Evolutionary conservation across 2,797 vertebrate species (phyloP).

Genomic region (Heteromormyrus szaboi): DNA sequence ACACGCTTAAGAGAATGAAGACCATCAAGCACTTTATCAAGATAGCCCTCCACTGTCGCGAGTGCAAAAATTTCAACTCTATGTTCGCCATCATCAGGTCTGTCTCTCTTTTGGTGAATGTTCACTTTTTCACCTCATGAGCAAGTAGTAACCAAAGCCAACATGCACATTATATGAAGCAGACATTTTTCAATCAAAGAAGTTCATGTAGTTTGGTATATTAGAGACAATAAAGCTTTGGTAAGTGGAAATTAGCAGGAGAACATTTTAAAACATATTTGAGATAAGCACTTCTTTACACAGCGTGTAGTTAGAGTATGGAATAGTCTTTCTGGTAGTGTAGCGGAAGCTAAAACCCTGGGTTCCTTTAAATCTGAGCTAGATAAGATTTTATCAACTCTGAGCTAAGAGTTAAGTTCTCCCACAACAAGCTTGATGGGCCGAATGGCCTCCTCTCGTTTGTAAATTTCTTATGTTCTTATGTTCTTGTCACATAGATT

Average conservation of each 20-base stretch:
- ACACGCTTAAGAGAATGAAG: conserved; percentile 92
- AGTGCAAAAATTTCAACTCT: conserved; percentile 99
- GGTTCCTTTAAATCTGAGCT: no score
- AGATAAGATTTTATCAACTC: no score
- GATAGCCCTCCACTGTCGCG: conserved; percentile 92
- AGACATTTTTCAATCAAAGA: background rate
- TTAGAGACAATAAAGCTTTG: background rate
- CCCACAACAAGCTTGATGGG: no score
- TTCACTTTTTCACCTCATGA: background rate
- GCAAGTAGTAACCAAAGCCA: background rate
- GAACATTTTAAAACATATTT: no score
- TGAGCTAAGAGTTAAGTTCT: no score
- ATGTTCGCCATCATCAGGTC: conserved; percentile 99
- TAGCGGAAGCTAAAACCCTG: no score
- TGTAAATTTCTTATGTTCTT: no score
- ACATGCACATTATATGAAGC: background rate
- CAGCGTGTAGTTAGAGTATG: no score
- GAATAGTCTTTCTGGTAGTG: no score
- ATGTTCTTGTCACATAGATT: background rate
- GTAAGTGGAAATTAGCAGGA: no score
- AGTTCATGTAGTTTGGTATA: background rate
- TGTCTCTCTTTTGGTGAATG: background rate
- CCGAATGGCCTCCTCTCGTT: no score
- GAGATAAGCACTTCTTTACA: no score
- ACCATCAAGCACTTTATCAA: conserved; percentile 97